These are phyloP conservation scores for Hartigia nigra DNA, from an alignment of 2,888 invertebrate genomes.

Conservation along the genomic window DNA sequence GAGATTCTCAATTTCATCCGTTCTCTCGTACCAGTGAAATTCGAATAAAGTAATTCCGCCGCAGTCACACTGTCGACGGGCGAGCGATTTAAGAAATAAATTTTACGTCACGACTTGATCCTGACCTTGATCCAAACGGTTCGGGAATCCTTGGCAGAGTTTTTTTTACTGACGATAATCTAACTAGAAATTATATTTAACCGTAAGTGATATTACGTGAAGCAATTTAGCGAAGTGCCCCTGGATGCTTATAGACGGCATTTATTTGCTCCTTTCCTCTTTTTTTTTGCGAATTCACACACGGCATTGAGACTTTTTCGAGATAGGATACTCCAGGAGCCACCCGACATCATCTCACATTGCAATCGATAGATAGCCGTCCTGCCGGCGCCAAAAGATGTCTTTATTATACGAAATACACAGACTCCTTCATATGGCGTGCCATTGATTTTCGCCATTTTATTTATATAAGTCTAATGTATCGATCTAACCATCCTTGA, in stretches of 20 bases:
- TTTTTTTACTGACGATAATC: not conserved
- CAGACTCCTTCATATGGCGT: constrained; percentile 4
- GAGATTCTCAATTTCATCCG: not conserved
- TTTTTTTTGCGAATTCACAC: not conserved
- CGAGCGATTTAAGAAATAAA: not conserved
- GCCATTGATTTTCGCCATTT: not conserved
- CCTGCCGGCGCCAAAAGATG: constrained; percentile 54
- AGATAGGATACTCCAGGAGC: constrained; percentile 5
- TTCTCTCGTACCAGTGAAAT: not conserved
- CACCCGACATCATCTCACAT: constrained; percentile 33
- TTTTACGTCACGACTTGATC: not conserved
- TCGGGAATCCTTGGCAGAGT: not conserved
- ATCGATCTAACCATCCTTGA: not conserved
- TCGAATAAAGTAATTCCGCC: not conserved
- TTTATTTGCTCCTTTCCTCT: not conserved
- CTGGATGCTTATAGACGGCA: not conserved
- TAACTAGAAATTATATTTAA: not conserved
- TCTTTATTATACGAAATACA: constrained; percentile 31
- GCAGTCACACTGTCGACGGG: not conserved
- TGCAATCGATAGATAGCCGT: constrained; percentile 57
- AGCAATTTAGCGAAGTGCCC: not conserved
- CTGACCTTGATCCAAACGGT: constrained; percentile 19
- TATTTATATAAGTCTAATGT: not conserved
- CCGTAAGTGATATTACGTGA: too few relatives aligned
- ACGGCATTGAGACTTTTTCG: not conserved